A percentile compares a stretch with the other conserved stretches of the same genome.
phyloP scores from a whole-genome alignment of 2,888 invertebrate genomes.

The Meganola albula region DNA sequence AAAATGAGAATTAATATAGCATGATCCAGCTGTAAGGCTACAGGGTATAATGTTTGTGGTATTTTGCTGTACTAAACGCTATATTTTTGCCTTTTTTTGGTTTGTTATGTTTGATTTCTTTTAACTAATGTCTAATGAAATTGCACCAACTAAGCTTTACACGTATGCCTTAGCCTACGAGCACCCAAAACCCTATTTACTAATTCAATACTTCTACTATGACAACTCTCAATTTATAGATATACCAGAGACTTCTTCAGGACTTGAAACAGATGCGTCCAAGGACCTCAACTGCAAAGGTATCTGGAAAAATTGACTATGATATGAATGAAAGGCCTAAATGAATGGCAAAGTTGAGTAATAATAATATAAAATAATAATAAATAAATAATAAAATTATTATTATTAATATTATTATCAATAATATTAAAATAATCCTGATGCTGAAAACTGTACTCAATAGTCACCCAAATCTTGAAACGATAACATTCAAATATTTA shows the following conservation, averaged over 20 bases:
- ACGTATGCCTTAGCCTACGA: conserved; percentile 5
- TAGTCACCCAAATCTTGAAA: conserved; percentile 3
- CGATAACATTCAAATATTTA: conserved; percentile 5
- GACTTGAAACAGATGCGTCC: conserved; percentile 11
- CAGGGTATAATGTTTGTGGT: conserved; percentile 8
- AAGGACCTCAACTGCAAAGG: conserved; percentile 6
- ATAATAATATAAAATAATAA: too few relatives aligned
- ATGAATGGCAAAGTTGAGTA: conserved; percentile 8
- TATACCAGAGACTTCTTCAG: conserved; percentile 5
- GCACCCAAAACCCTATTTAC: too few relatives aligned
- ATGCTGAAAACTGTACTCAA: conserved; percentile 6
- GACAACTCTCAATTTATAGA: conserved; percentile 7
- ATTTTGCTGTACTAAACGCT: conserved; percentile 10
- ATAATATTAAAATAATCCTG: conserved; percentile 6
- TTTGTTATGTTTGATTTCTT: conserved; percentile 4
- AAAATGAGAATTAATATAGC: conserved; percentile 2
- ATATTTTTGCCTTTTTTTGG: too few relatives aligned
- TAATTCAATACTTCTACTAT: conserved; percentile 5
- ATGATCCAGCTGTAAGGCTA: conserved; percentile 8
- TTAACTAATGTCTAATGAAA: conserved; percentile 5
- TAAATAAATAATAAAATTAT: too few relatives aligned
- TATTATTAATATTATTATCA: too few relatives aligned
- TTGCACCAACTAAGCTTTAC: conserved; percentile 6
- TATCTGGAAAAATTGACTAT: conserved; percentile 4
- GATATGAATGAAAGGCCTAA: conserved; percentile 6